Evolutionary conservation across 2,113 vertebrate genomes (phyloP), one percentile per base, ranked within the genome.

Genomic region (Jaculus jaculus): DNA sequence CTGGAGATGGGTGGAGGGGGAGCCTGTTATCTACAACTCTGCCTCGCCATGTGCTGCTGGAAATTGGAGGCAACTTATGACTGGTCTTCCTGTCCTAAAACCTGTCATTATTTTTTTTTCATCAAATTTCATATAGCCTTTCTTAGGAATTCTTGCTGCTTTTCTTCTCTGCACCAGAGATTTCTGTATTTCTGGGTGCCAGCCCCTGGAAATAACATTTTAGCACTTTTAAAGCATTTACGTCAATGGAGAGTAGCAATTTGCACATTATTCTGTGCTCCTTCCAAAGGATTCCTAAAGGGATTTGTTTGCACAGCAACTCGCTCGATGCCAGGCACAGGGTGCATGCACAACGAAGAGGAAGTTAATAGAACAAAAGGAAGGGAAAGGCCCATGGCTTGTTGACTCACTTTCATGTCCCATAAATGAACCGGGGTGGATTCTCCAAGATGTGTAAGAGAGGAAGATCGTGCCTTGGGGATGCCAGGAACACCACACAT

Each of bases 1-100:
- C 18, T 3, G 18, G 4, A 80, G n/a, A 0, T 1, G 6, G 16
- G 10, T 3, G 3, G 8, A 81, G 34, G 63, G 17, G 37, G 13
- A 30, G 15, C 65, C 69, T 75, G 3, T 39, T n/a, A 47, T 2
- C 66, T 11, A 18, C 3, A n/a, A 54, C 54, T 20, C 9, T 30
- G 4, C 72, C 82, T 75, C 32, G 61, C 28, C 54, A 34, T 34
- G 74, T 16, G 23, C 12, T 68, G 32, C 54, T 82, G 68, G 39
- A 65, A 32, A 66, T 58, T 5, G 34, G 47, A 69, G 13, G 26
- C 21, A 39, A 86, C n/a, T 89, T 37, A 34, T 2, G 5, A 24
- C 5, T n/a, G 24, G 23, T 39, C 18, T 51, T 17, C 61, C 10
- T 3, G 6, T 28, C 24, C 66, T 18, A 47, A 13, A 7, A 30